Percentiles rank a stretch among this genome's conserved stretches.
Evolutionary conservation across 2,113 vertebrate genomes (phyloP).

Genomic region (Balaeniceps rex): DNA sequence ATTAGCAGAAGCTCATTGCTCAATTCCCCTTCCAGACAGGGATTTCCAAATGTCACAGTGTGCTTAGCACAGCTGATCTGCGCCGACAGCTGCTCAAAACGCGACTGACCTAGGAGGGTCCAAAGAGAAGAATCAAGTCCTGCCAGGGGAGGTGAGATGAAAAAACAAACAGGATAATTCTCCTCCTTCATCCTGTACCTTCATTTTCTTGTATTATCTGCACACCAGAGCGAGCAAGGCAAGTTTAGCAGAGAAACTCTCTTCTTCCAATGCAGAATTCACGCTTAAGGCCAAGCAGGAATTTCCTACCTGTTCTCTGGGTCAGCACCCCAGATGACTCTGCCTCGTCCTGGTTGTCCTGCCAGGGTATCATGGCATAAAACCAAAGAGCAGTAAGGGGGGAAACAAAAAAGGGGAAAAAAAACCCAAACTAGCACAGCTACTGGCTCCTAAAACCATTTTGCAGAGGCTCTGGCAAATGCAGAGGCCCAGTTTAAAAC

Average conservation of each 20-base stretch:
- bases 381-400: neutral
- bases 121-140: neutral
- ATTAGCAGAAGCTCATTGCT: conserved; percentile 27
- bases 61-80: conserved; percentile 4
- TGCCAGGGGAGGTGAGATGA: neutral
- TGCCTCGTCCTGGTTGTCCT: neutral
- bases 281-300: neutral
- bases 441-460: neutral
- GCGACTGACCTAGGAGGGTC: neutral
- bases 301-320: neutral
- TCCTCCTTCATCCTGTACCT: neutral
- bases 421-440: neutral
- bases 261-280: neutral
- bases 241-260: neutral
- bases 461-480: neutral
- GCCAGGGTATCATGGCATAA: neutral
- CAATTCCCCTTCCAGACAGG: conserved; percentile 29
- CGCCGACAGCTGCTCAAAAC: neutral
- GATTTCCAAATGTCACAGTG: conserved; percentile 38
- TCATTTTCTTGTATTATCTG: neutral
- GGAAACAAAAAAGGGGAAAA: fast-evolving
- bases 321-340: neutral
- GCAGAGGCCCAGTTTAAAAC: neutral
- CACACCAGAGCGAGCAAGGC: neutral
- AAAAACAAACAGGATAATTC: neutral